Evolutionary conservation across 2,113 vertebrate species (phyloP).

Genomic region (Peucedramus taeniatus): DNA sequence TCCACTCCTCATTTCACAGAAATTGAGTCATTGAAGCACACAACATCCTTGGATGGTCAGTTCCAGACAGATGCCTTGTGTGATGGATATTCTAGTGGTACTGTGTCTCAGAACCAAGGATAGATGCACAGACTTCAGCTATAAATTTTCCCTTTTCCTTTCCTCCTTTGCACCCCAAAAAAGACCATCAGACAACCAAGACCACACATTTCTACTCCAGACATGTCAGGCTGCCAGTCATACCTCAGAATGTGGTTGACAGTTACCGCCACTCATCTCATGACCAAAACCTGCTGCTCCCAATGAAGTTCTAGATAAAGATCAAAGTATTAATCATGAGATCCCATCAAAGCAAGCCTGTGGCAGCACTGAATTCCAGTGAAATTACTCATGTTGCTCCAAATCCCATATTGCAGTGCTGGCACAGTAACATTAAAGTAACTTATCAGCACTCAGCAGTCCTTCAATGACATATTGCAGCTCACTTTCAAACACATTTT

Average conservation of each 20-base stretch:
- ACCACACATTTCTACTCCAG: not conserved
- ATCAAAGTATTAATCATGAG: conserved; percentile 1
- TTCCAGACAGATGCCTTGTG: not conserved
- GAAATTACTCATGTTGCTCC: not conserved
- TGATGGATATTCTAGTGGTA: not conserved
- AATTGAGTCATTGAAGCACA: not conserved
- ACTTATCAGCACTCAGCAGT: not conserved
- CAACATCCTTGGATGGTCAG: not conserved
- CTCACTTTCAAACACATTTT: not conserved
- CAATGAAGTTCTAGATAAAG: not conserved
- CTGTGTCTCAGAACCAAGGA: not conserved
- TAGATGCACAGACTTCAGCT: not conserved
- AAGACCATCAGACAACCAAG: not conserved
- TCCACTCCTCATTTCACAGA: not conserved
- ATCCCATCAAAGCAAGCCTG: not conserved
- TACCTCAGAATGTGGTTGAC: not conserved
- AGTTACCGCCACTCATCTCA: not conserved
- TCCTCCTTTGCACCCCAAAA: not conserved
- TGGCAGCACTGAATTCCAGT: not conserved
- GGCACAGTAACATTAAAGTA: not conserved
- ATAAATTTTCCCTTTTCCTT: not conserved
- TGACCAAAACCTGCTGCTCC: not conserved
- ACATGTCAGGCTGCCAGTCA: accelerated
- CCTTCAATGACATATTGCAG: not conserved
- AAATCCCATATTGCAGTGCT: not conserved